These are phyloP conservation scores for Dolichomitus sp. DNA, from an alignment of 2,888 invertebrate genomes.

Conservation along the genomic window DNA sequence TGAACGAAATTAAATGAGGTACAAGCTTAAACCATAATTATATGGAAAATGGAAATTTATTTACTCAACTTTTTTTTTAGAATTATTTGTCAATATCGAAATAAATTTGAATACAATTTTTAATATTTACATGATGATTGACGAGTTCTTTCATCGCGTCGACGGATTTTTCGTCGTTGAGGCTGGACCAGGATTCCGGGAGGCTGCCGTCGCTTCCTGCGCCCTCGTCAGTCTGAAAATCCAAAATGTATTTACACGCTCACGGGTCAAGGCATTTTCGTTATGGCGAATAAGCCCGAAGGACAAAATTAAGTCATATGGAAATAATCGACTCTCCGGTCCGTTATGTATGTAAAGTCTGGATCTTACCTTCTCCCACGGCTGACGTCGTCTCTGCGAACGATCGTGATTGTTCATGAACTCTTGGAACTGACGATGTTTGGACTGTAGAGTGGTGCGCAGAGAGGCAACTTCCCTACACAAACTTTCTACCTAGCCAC, in stretches of 20 bases:
- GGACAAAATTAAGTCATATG: neutral
- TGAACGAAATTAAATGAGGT: neutral
- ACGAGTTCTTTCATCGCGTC: slow-evolving; percentile 90
- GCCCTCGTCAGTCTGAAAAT: slow-evolving; percentile 84
- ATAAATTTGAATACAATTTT: neutral
- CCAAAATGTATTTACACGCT: slow-evolving; percentile 76
- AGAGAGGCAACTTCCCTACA: slow-evolving; percentile 86
- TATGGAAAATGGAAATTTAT: slow-evolving; percentile 11
- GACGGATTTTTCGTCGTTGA: slow-evolving; percentile 89
- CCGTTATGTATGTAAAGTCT: slow-evolving; percentile 42
- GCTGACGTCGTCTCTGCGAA: slow-evolving; percentile 77
- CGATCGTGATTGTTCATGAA: slow-evolving; percentile 82
- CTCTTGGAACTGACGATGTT: slow-evolving; percentile 85
- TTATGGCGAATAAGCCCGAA: neutral
- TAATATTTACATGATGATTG: slow-evolving; percentile 90
- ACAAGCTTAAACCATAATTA: neutral
- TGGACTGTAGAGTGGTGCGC: slow-evolving; percentile 84
- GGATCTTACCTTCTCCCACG: slow-evolving; percentile 81
- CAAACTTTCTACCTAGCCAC: slow-evolving; percentile 86
- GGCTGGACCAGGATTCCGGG: slow-evolving; percentile 83
- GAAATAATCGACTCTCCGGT: slow-evolving; percentile 16
- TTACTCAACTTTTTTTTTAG: neutral
- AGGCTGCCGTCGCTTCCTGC: slow-evolving; percentile 81
- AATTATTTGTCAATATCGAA: neutral
- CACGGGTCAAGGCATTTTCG: slow-evolving; percentile 71